Base-by-base conservation (phyloP, 92 coral and sea anemone genomes). In the Heteractis magnifica region DNA sequence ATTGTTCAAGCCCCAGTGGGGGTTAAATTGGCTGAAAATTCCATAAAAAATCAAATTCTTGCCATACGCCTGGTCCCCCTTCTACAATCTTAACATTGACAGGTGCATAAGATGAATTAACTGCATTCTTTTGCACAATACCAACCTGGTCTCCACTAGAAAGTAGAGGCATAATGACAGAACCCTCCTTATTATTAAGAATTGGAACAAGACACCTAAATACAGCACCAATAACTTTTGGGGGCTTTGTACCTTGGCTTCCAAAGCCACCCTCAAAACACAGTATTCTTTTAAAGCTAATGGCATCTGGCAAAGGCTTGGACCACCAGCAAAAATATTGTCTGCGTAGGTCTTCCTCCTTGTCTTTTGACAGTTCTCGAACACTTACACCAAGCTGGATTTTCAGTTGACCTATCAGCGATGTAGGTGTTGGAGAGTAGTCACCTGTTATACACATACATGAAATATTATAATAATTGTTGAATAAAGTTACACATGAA, bases 281-380 rank as follows among this genome's bases (percentile, higher is more conserved):
- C 15, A 95, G 91, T 55, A 95, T 58, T 71, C 95, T 88, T 75
- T 87, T 83, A 65, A 89, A 95, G 83, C 97, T 95, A 41, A 86
- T 75, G 60, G 84, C 87, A 8, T 91, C 94, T 44, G 94, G 92
- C 44, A 95, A 89, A 10, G 95, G 95, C 80, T 89, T 95, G 8
- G 98, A 95, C 98, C 98, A 95, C 98, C 98, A 95, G 65, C 98
- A 95, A 77, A 87, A 95, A 77, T 90, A 95, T 60, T 92, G 95
- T 55, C 70, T 87, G 21, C 98, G 90, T 8, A 95, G 77, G 82
- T 95, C 98, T 82, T 95, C 98, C 81, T 94, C 98, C 65, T 95
- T 95, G 87, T 95, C 94, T 56, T 83, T 82, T 11, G 98, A 90
- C 44, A 95, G 89, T 15, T 84, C 49, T 6, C 86, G 84, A 20